Conservation (phyloP, 2,797 vertebrate species). For the Poecilia gillii region DNA sequence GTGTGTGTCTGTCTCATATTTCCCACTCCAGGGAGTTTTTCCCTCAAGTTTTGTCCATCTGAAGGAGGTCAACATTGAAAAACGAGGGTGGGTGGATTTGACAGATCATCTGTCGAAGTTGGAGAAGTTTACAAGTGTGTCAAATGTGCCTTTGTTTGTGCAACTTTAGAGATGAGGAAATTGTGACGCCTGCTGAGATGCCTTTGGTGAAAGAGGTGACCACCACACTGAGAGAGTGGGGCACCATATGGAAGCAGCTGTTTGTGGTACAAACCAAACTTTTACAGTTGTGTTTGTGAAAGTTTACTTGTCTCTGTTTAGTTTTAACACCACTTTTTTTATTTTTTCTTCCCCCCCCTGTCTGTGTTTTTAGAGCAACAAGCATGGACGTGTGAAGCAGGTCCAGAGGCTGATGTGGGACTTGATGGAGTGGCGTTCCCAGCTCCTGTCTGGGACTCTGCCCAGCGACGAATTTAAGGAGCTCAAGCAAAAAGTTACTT, state of each 20-base stretch:
- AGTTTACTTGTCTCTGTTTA: background rate
- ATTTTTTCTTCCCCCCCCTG: background rate
- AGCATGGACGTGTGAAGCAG: conserved; percentile 83
- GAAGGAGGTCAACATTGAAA: conserved; percentile 88
- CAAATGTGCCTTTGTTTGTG: background rate
- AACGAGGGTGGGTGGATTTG: conserved; percentile 84
- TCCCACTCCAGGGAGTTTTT: conserved; percentile 87
- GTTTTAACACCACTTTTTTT: conserved; percentile 9
- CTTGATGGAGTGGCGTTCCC: conserved; percentile 97
- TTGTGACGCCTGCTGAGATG: conserved; percentile 87
- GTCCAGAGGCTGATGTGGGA: conserved; percentile 94
- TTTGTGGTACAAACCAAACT: conserved; percentile 85
- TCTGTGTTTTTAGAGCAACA: conserved; percentile 82
- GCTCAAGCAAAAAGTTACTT: conserved; percentile 98
- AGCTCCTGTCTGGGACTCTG: conserved; percentile 96
- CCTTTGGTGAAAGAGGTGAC: conserved; percentile 97
- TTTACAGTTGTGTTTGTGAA: background rate
- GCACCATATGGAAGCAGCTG: conserved; percentile 96
- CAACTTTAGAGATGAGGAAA: conserved; percentile 82
- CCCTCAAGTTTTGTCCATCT: conserved; percentile 90
- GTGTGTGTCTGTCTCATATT: background rate
- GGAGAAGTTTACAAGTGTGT: background rate
- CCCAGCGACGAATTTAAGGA: conserved; percentile 98
- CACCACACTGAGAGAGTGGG: conserved; percentile 95
- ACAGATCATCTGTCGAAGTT: background rate